These are phyloP conservation scores for Lepidostoma basale DNA, from an alignment of 1,140 invertebrate genomes.

Conservation along the genomic window DNA sequence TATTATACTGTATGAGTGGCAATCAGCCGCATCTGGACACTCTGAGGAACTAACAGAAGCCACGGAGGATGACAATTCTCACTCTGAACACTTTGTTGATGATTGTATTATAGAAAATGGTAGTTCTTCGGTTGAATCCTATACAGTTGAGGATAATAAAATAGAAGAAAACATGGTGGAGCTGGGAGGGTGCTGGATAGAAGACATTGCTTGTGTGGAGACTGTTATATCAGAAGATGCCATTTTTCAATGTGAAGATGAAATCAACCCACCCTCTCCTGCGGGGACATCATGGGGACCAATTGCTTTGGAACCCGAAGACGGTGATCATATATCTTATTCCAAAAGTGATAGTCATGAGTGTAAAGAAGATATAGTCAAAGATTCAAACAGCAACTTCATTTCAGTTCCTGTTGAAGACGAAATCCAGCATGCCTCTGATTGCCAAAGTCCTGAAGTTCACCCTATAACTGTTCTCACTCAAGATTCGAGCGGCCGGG, in stretches of 20 bases:
- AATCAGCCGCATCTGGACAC: background rate
- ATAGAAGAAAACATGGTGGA: slow-evolving; percentile 40
- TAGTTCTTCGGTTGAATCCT: no score
- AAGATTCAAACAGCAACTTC: slow-evolving; percentile 41
- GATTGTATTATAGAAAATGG: no score
- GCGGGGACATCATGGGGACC: slow-evolving; percentile 4
- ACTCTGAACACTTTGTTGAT: no score
- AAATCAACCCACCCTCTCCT: background rate
- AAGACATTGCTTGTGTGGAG: slow-evolving; percentile 57
- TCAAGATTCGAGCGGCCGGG: no score
- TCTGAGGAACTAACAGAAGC: background rate
- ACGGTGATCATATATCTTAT: background rate
- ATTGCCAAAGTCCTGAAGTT: no score
- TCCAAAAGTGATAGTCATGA: slow-evolving; percentile 8
- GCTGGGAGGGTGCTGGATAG: slow-evolving; percentile 51
- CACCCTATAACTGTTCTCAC: no score
- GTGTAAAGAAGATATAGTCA: slow-evolving; percentile 25
- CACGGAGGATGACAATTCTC: background rate
- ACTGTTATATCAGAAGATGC: slow-evolving; percentile 56
- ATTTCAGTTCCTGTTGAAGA: slow-evolving; percentile 10
- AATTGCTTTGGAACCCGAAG: background rate
- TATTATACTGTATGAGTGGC: background rate
- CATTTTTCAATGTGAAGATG: slow-evolving; percentile 22
- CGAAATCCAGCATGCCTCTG: background rate
- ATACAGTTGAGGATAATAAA: slow-evolving; percentile 25